Evolutionary conservation across 2,797 vertebrate species (phyloP).

Genomic region (Emys orbicularis): DNA sequence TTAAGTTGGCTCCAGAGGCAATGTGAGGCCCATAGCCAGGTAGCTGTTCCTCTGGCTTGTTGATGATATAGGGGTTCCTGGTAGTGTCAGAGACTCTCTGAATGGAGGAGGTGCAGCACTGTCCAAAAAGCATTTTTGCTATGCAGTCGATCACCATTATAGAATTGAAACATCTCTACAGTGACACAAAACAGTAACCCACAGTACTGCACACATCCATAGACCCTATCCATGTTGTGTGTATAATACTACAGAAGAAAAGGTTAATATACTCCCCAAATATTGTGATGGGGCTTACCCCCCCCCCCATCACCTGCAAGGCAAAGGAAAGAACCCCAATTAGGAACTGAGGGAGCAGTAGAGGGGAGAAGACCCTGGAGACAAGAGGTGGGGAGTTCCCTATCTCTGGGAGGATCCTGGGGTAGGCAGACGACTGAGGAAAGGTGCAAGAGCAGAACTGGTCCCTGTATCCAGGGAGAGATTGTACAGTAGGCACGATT

Average conservation of each 20-base stretch:
- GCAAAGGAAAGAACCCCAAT: too few species aligned
- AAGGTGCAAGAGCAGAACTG: neutral
- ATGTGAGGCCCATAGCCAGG: neutral
- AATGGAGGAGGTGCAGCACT: neutral
- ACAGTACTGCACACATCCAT: neutral
- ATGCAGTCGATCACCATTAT: neutral
- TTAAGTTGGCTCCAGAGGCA: neutral
- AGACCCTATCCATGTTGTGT: slow-evolving; percentile 1
- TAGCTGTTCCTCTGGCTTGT: neutral
- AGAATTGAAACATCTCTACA: neutral
- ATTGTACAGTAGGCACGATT: neutral
- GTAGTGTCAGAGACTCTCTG: neutral
- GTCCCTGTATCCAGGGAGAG: neutral
- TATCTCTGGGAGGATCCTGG: neutral
- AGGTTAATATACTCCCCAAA: neutral
- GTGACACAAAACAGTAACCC: slow-evolving; percentile 6
- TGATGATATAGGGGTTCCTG: neutral
- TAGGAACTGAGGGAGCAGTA: neutral
- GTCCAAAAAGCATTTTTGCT: neutral
- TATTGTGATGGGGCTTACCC: too few species aligned
- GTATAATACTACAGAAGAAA: slow-evolving; percentile 1
- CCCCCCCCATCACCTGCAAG: too few species aligned
- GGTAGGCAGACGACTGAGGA: neutral
- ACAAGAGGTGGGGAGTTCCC: neutral
- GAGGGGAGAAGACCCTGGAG: neutral